A percentile compares a stretch with the other conserved stretches of the same genome.
phyloP scores from a whole-genome alignment of 2,113 vertebrate genomes.

The Pimephales promelas region DNA sequence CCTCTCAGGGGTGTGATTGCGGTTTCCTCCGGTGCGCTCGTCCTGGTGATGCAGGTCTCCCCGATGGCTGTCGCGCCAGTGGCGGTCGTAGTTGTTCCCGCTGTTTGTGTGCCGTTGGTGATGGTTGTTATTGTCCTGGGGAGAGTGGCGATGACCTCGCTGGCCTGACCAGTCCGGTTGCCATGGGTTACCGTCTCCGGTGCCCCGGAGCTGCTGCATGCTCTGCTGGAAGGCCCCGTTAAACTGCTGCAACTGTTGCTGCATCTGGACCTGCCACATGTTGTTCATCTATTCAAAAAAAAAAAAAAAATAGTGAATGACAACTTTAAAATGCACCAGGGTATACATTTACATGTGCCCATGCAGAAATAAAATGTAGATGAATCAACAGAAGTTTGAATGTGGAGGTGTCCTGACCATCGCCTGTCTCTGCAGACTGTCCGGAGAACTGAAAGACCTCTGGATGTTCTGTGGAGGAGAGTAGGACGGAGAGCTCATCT shows the following conservation, averaged over 20 bases:
- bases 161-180: slow-evolving; percentile 65
- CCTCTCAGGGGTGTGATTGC: slow-evolving; percentile 68
- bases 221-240: slow-evolving; percentile 64
- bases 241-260: slow-evolving; percentile 65
- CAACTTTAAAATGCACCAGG: not conserved
- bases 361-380: not conserved
- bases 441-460: slow-evolving; percentile 75
- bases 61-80: slow-evolving; percentile 70
- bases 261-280: slow-evolving; percentile 75
- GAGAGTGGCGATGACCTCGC: slow-evolving; percentile 68
- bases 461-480: slow-evolving; percentile 68
- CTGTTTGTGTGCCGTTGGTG: slow-evolving; percentile 66
- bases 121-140: slow-evolving; percentile 66
- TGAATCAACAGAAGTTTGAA: not conserved
- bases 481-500: slow-evolving; percentile 65
- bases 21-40: slow-evolving; percentile 70
- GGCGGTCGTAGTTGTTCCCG: slow-evolving; percentile 60
- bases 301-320: not conserved
- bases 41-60: slow-evolving; percentile 77
- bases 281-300: slow-evolving; percentile 77
- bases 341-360: not conserved
- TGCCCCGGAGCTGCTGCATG: slow-evolving; percentile 56
- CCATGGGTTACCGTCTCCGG: slow-evolving; percentile 61
- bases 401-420: slow-evolving; percentile 71
- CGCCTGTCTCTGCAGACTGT: slow-evolving; percentile 84